Evolutionary conservation across 2,797 vertebrate species (phyloP), one percentile per base, ranked within the genome.

Genomic region (Danio jaintianensis): DNA sequence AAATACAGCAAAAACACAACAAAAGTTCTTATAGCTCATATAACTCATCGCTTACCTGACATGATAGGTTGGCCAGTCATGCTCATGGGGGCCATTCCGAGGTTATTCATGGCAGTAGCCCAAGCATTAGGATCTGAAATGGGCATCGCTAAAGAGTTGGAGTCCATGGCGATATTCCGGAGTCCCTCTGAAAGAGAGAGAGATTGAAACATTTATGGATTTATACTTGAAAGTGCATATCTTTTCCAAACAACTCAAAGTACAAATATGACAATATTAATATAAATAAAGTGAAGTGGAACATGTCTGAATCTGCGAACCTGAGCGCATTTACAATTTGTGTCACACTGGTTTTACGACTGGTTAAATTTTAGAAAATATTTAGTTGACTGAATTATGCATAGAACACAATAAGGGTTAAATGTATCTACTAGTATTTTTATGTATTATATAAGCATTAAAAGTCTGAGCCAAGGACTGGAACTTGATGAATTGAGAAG

Each of bases 41-140:
- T n/a, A 50, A 43, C 5, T 50, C 20, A 63, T 36, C 15, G 53
- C 22, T 58, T 95, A 98, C 97, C 97, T 89, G 96, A 93, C 88
- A 98, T 92, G 68, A 97, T 95, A 7, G 96, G 96, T 86, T 97
- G 96, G 87, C 95, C 96, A 0, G 94, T 93, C 85, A 98, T 94
- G 82, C 96, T 94, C 79, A 98, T 93, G 3, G 96, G 95, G 87
- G 96, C 93, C 96, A 98, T 97, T 71, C 96, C 95, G 68, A 98
- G 94, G 88, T 97, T 98, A 93, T 97, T 98, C 97, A 98, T 98
- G 20, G 97, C 97, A 5, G 96, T 97, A 52, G 96, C 93, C 97
- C 97, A 98, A 77, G 96, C 94, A 12, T 92, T 94, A 10, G 96
- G 95, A 89, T 97, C 96, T 0, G 97, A 96, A 93, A 99, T 95